Evolutionary conservation across 92 coral and sea anemone genomes (phyloP).

Genomic region (Zoanthus gigantus): DNA sequence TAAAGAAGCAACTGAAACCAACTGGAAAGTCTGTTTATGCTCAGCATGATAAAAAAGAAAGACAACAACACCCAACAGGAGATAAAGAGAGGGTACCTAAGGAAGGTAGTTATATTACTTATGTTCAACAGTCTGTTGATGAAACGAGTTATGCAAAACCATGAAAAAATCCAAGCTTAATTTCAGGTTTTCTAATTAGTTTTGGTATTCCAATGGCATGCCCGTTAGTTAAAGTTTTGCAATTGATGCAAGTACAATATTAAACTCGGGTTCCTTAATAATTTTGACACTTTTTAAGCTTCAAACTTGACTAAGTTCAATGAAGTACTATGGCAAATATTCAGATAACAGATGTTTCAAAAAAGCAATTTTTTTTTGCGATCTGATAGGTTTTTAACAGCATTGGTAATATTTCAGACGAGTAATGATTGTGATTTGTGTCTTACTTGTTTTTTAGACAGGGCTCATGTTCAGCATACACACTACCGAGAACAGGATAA

Average conservation of each 20-base stretch:
- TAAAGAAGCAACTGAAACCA: slow-evolving; percentile 28
- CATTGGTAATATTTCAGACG: neutral
- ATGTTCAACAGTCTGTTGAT: neutral
- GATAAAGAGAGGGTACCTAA: neutral
- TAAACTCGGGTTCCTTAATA: no score
- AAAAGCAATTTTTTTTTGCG: neutral
- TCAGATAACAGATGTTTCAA: no score
- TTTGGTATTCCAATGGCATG: neutral
- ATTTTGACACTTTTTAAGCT: no score
- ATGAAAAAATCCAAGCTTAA: neutral
- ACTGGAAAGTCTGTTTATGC: neutral
- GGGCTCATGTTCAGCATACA: slow-evolving; percentile 23
- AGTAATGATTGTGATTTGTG: neutral
- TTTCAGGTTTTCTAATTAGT: no score
- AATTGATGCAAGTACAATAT: no score
- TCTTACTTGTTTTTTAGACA: neutral
- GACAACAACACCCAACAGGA: neutral
- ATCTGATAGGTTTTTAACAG: neutral
- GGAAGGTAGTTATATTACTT: neutral
- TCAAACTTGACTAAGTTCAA: no score
- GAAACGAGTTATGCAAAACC: neutral
- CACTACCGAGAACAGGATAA: slow-evolving; percentile 35
- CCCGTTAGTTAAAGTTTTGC: neutral
- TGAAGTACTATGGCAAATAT: no score
- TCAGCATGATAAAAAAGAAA: neutral